Evolutionary conservation across 2,797 vertebrate genomes (phyloP).

Genomic region (Rhinogobio ventralis): DNA sequence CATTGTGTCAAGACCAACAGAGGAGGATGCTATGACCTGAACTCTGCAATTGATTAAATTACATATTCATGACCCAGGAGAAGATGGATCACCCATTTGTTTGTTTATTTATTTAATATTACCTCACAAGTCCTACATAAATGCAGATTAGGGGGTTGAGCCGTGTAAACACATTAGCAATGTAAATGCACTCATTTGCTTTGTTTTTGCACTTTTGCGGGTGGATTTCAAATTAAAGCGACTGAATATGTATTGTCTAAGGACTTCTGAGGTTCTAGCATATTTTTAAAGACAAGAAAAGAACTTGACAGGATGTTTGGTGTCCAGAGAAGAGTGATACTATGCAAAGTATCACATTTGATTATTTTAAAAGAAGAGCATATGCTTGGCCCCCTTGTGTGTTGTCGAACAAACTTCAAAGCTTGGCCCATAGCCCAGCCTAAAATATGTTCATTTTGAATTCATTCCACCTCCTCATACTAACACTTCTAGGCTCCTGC

Average conservation of each 20-base stretch:
- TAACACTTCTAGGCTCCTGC: background rate
- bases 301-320: constrained; percentile 56
- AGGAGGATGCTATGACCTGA: constrained; percentile 67
- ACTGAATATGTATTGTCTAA: constrained; percentile 66
- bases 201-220: constrained; percentile 46
- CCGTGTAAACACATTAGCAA: constrained; percentile 65
- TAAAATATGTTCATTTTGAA: constrained; percentile 36
- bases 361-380: constrained; percentile 67
- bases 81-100: constrained; percentile 51
- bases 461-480: constrained; percentile 6
- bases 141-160: constrained; percentile 63
- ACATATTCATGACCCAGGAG: constrained; percentile 70
- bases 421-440: constrained; percentile 66
- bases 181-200: constrained; percentile 66
- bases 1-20: constrained; percentile 59
- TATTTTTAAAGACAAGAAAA: constrained; percentile 68
- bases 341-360: constrained; percentile 53
- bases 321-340: constrained; percentile 61
- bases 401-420: constrained; percentile 72
- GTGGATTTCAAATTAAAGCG: constrained; percentile 59
- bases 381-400: constrained; percentile 68
- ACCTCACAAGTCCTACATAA: constrained; percentile 50
- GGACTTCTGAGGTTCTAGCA: constrained; percentile 63
- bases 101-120: constrained; percentile 67
- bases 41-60: constrained; percentile 69